Conservation (phyloP, 2,888 invertebrate genomes). For the Monoplex corrugatus region DNA sequence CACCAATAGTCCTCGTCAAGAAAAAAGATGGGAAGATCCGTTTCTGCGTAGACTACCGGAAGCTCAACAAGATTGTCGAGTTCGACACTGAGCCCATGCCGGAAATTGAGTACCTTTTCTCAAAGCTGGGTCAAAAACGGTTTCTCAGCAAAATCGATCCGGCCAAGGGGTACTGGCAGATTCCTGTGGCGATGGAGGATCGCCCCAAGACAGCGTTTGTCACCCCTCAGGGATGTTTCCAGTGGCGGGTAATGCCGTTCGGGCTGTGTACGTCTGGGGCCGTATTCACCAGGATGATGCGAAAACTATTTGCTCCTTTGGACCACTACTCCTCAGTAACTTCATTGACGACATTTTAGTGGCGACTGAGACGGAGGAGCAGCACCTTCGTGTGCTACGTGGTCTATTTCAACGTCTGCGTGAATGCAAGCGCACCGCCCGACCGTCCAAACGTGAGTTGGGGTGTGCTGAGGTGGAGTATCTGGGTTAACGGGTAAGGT, state of each 20-base stretch:
- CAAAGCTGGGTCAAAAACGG: not conserved
- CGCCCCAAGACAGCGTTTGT: constrained; percentile 38
- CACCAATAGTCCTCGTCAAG: constrained; percentile 48
- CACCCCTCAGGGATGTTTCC: constrained; percentile 21
- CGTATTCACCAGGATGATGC: constrained; percentile 19
- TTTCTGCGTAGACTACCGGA: constrained; percentile 40
- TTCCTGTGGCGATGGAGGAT: not conserved
- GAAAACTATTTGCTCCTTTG: not conserved
- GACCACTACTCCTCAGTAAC: not conserved
- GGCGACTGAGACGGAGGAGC: not conserved
- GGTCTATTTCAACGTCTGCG: too few relatives aligned
- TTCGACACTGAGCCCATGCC: constrained; percentile 53
- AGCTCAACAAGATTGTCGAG: constrained; percentile 56
- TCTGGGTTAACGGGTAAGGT: too few relatives aligned
- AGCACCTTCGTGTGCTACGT: not conserved
- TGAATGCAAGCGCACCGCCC: too few relatives aligned
- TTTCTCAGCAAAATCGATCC: constrained; percentile 36
- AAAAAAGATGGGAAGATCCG: constrained; percentile 35
- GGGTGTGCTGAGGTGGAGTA: too few relatives aligned
- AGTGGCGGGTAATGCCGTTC: constrained; percentile 43
- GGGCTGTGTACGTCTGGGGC: constrained; percentile 36
- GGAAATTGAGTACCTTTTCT: not conserved
- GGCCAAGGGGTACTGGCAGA: constrained; percentile 49
- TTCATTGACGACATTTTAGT: constrained; percentile 38
- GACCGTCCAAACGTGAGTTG: too few relatives aligned